Evolutionary conservation across 2,113 vertebrate genomes (phyloP), one percentile per base, ranked within the genome.

Genomic region (Ptychochromis oligacanthus): DNA sequence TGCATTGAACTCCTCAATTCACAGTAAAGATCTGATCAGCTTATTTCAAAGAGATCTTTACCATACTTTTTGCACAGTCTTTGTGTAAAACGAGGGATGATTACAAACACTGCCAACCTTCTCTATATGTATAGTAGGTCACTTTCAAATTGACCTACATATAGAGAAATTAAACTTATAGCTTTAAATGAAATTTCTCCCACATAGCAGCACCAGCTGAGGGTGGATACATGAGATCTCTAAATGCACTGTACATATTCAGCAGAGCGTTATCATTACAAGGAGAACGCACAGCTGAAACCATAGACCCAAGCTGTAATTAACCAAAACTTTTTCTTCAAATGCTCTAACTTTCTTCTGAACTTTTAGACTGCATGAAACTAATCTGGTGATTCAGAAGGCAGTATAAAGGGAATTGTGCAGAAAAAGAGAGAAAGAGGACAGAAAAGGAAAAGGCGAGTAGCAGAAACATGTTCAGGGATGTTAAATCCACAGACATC

Each of bases 401-500:
- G 20, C 43, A 31, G 65, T 49, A 20, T 12, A 24, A 64, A 38
- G 9, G 36, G 11, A 77, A 12, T 7, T 24, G 9, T n/a, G 38
- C 2, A 31, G 80, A 77, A 31, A 61, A 10, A 79, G 18, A 14
- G 43, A n/a, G 59, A 34, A 31, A 7, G 26, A 52, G 43, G 11
- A 20, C 46, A 36, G 7, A 36, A 57, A 20, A 8, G 46, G 8
- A 46, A 58, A 75, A 64, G 31, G 24, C 58, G 49, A 56, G 24
- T 1, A 82, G 80, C 75, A 81, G 49, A 80, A 92, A 86, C 74
- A 56, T 77, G 90, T 77, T 77, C 59, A 79, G 85, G 86, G 87
- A 91, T 76, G 85, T 81, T 85, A 15, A 74, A 85, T 5, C 83
- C 87, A 91, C 88, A 92, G 75, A 89, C 67, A 36, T 62, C 46